Percentiles rank a stretch among this genome's conserved stretches.
Conservation (phyloP, 2,888 invertebrate genomes). For the Caenorhabditis japonica region DNA sequence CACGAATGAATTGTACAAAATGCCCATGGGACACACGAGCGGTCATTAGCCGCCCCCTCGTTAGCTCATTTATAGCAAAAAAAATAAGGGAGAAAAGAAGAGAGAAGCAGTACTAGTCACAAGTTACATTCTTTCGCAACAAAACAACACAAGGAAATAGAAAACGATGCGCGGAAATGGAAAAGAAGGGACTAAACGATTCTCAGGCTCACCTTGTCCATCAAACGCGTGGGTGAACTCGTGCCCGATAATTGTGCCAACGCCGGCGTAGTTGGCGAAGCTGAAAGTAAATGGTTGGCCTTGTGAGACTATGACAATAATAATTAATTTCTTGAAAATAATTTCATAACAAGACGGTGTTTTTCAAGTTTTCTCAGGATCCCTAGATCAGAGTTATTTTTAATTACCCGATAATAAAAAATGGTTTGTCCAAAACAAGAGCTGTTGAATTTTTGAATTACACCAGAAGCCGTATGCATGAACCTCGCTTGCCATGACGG, state of each 20-base stretch:
- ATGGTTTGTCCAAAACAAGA: too few species aligned
- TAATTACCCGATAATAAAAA: too few species aligned
- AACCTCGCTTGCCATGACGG: too few species aligned
- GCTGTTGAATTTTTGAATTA: too few species aligned
- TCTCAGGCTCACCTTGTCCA: slow-evolving; percentile 60
- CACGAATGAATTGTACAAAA: slow-evolving; percentile 10
- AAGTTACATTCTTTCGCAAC: slow-evolving; percentile 14
- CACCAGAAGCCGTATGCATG: too few species aligned
- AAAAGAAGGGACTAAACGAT: background rate
- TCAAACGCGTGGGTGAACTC: slow-evolving; percentile 62
- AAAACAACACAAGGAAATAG: background rate
- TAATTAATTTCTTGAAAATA: background rate
- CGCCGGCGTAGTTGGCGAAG: slow-evolving; percentile 58
- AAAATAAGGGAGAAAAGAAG: too few species aligned
- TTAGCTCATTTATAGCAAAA: slow-evolving; percentile 45
- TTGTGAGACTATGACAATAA: background rate
- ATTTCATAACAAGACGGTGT: too few species aligned
- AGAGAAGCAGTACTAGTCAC: background rate
- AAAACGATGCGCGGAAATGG: background rate
- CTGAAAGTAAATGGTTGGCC: slow-evolving; percentile 26
- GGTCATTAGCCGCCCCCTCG: slow-evolving; percentile 31
- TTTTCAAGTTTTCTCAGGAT: too few species aligned
- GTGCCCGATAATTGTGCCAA: slow-evolving; percentile 57
- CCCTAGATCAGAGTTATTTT: too few species aligned
- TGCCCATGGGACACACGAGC: slow-evolving; percentile 7